Evolutionary conservation across 1,140 invertebrate species (phyloP).

Genomic region (Rhagoletis pomonella): DNA sequence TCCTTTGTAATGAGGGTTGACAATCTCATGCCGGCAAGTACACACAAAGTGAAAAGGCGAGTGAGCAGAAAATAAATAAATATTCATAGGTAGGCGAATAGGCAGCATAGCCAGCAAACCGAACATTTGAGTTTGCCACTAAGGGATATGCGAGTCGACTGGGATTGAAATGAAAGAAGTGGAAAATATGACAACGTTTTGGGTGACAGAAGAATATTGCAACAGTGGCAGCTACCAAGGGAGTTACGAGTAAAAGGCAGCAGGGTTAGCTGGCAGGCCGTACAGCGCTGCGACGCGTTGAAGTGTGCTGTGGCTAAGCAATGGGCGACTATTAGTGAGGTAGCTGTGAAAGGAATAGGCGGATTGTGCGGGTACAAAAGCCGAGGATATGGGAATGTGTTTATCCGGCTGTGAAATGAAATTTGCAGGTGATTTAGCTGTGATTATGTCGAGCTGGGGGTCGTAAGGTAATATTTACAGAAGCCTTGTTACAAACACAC

Average conservation of each 20-base stretch:
- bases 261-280: not conserved
- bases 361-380: not conserved
- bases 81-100: conserved; percentile 12
- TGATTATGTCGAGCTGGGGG: conserved; percentile 28
- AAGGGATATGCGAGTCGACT: not conserved
- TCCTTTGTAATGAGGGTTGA: conserved; percentile 32
- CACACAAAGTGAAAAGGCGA: conserved; percentile 2
- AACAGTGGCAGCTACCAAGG: not conserved
- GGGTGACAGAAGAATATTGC: conserved; percentile 11
- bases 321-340: not conserved
- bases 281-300: not conserved
- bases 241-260: not conserved
- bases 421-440: conserved; percentile 51
- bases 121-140: not conserved
- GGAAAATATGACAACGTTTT: conserved; percentile 29
- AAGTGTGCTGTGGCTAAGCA: conserved; percentile 33
- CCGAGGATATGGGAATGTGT: not conserved
- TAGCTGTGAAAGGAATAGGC: not conserved
- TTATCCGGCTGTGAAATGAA: conserved; percentile 50
- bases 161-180: conserved; percentile 20
- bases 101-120: not conserved
- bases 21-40: not conserved
- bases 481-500: too few relatives aligned
- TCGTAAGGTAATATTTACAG: conserved; percentile 2
- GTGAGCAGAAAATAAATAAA: conserved; percentile 35